These are phyloP conservation scores for Trisateles emortualis DNA, from an alignment of 2,888 invertebrate genomes.

Conservation along the genomic window DNA sequence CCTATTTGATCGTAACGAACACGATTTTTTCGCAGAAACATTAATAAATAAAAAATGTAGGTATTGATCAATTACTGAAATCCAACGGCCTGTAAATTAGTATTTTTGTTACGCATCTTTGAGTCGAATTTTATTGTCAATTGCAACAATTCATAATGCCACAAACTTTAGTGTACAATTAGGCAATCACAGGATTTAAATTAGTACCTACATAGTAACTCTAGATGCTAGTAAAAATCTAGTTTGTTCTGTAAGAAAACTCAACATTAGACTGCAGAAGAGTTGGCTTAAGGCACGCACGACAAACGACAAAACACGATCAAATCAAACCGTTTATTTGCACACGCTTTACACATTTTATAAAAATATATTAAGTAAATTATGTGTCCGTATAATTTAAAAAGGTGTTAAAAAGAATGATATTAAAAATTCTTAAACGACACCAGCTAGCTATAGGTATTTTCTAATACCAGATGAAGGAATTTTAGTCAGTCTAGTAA, in stretches of 20 bases:
- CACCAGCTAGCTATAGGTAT: conserved; percentile 14
- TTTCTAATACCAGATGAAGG: conserved; percentile 3
- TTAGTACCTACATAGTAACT: neutral
- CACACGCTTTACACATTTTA: no score
- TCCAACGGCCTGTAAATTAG: neutral
- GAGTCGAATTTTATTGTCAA: neutral
- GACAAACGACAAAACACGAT: no score
- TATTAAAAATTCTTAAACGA: conserved; percentile 3
- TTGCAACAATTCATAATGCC: neutral
- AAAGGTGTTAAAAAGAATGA: neutral
- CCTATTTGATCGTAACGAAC: conserved; percentile 42
- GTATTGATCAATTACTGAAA: conserved; percentile 10
- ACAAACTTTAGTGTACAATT: no score
- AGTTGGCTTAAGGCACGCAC: no score
- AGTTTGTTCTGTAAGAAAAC: no score
- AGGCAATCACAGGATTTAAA: no score
- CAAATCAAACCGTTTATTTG: no score
- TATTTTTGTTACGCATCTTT: neutral
- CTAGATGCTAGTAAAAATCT: neutral
- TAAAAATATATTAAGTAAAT: neutral
- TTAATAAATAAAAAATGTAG: conserved; percentile 7
- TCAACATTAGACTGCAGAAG: no score
- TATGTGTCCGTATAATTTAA: neutral
- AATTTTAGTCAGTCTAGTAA: conserved; percentile 18
- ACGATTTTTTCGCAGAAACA: conserved; percentile 46